These are phyloP conservation scores for Mus pahari DNA, from an alignment of 2,113 vertebrate genomes.

Conservation along the genomic window DNA sequence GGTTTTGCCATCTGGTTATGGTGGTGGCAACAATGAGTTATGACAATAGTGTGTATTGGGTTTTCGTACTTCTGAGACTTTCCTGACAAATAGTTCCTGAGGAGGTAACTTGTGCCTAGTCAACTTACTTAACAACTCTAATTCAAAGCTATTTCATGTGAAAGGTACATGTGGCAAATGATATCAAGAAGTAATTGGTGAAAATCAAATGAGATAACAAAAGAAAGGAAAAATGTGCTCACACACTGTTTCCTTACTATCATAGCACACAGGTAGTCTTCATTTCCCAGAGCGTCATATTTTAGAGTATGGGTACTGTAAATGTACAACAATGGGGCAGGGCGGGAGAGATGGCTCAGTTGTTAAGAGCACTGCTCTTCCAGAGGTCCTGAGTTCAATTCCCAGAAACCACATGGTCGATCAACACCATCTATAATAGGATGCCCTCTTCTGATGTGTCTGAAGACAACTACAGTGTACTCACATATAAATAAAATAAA, in stretches of 20 bases:
- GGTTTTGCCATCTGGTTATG: neutral
- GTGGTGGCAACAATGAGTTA: too few relatives aligned
- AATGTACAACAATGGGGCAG: neutral
- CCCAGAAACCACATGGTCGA: too few relatives aligned
- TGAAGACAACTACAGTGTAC: too few relatives aligned
- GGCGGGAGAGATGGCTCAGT: too few relatives aligned
- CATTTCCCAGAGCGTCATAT: neutral
- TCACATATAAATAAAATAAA: too few relatives aligned
- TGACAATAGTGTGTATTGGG: neutral
- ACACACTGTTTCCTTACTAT: constrained; percentile 3
- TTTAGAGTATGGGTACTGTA: neutral
- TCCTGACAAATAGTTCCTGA: neutral
- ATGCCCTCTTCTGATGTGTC: too few relatives aligned
- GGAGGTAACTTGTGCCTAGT: neutral
- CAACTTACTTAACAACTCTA: neutral
- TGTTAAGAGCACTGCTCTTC: too few relatives aligned
- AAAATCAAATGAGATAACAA: neutral
- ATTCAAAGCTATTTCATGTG: neutral
- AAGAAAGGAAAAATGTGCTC: neutral
- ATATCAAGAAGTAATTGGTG: neutral
- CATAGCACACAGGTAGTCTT: neutral
- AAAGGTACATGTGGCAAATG: neutral
- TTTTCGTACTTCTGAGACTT: neutral
- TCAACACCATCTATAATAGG: too few relatives aligned
- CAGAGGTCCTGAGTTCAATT: too few relatives aligned